Percentiles rank a stretch among this genome's conserved stretches.
phyloP scores from a whole-genome alignment of 2,797 vertebrate species.

The Trematocara caparti region DNA sequence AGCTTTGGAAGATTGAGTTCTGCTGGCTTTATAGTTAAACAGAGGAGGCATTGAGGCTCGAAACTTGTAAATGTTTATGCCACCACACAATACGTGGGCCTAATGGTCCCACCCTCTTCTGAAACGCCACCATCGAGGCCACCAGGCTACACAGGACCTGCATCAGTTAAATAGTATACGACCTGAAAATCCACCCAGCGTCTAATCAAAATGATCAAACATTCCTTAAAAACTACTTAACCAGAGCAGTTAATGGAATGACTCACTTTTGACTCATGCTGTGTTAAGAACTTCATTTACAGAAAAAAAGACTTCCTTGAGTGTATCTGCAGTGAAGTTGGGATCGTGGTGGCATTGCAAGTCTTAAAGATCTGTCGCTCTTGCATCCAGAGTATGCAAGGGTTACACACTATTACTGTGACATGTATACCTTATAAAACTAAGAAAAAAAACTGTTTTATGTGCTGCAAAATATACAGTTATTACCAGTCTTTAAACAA shows the following conservation, averaged over 20 bases:
- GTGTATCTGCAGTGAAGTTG: neutral
- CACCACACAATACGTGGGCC: slow-evolving; percentile 26
- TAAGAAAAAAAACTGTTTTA: neutral
- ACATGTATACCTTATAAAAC: neutral
- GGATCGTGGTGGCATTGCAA: neutral
- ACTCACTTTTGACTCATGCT: neutral
- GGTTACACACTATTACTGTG: neutral
- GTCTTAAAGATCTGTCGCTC: neutral
- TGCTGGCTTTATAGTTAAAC: slow-evolving; percentile 28
- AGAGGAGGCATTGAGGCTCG: slow-evolving; percentile 29
- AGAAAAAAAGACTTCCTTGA: neutral
- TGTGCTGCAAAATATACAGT: neutral
- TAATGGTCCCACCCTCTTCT: slow-evolving; percentile 18
- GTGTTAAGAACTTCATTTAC: neutral
- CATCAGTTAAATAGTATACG: neutral
- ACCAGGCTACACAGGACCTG: neutral
- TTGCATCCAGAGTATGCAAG: neutral
- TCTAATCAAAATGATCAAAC: neutral
- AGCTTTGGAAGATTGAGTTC: slow-evolving; percentile 5
- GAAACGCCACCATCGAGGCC: neutral
- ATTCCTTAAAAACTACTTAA: neutral
- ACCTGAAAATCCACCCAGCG: neutral
- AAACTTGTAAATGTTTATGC: slow-evolving; percentile 43
- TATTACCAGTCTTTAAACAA: neutral
- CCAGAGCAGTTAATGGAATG: neutral